Evolutionary conservation across 2,797 vertebrate species (phyloP).

Genomic region (Semaprochilodus insignis): DNA sequence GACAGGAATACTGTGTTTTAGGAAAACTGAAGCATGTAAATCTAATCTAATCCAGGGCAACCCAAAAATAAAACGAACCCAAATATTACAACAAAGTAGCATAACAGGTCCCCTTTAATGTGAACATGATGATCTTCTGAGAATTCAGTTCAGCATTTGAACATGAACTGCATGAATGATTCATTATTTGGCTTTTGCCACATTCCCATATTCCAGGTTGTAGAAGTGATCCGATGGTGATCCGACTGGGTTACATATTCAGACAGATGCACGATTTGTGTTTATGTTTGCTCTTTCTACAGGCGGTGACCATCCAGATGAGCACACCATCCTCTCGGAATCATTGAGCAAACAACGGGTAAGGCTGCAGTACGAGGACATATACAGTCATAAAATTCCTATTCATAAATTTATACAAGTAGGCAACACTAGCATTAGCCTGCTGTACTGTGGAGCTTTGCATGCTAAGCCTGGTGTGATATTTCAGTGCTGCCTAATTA

Average conservation of each 20-base stretch:
- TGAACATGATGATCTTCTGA: too few species aligned
- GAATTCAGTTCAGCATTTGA: too few species aligned
- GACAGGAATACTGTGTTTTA: too few species aligned
- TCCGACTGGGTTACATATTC: not conserved
- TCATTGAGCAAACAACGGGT: conserved; percentile 18
- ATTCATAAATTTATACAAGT: not conserved
- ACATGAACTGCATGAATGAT: not conserved
- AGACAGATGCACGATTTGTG: not conserved
- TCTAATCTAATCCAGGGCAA: too few species aligned
- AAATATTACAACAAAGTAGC: too few species aligned
- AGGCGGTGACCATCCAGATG: conserved; percentile 28
- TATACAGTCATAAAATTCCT: not conserved
- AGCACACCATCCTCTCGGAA: conserved; percentile 10
- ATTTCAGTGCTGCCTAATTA: not conserved
- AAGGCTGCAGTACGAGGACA: not conserved
- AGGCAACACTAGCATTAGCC: not conserved
- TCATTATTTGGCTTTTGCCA: too few species aligned
- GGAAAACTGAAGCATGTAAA: too few species aligned
- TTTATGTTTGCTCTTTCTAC: not conserved
- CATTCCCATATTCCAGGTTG: not conserved
- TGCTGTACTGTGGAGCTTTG: not conserved
- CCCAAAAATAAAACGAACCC: too few species aligned
- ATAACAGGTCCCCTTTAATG: too few species aligned
- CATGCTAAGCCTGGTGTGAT: not conserved
- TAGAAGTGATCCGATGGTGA: not conserved